phyloP scores from a whole-genome alignment of 1,140 invertebrate genomes.

The Calosoma granatense region DNA sequence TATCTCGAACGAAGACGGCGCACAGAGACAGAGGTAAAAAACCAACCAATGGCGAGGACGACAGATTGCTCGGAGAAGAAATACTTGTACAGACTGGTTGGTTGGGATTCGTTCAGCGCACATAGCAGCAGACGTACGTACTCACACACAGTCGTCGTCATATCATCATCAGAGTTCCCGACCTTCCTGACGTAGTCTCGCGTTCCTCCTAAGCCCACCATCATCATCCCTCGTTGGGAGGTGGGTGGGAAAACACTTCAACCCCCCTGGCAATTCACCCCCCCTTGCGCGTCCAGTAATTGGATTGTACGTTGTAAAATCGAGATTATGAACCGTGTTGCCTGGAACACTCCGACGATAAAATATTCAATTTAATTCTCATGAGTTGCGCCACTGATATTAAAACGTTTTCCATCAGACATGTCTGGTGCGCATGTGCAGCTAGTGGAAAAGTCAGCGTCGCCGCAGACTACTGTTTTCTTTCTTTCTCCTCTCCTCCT shows the following conservation, averaged over 20 bases:
- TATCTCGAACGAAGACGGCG: no score
- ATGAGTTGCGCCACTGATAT: conserved; percentile 1
- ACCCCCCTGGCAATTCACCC: background rate
- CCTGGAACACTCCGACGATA: background rate
- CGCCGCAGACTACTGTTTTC: no score
- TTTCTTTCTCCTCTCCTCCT: no score
- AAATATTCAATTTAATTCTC: conserved; percentile 9
- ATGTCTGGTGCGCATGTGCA: background rate
- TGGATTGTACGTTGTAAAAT: conserved; percentile 3
- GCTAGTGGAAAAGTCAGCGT: no score
- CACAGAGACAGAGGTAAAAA: no score
- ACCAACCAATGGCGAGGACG: no score
- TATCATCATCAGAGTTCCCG: background rate
- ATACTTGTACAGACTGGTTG: no score
- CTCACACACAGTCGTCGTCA: background rate
- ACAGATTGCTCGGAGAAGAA: no score
- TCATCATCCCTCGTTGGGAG: no score
- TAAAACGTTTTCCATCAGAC: conserved; percentile 1
- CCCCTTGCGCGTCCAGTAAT: background rate
- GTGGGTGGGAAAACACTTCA: background rate
- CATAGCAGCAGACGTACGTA: background rate
- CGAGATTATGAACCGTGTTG: conserved; percentile 7
- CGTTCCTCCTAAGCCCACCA: no score
- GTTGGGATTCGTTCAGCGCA: background rate
- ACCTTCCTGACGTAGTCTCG: background rate